Evolutionary conservation across 64 coral and sea anemone genomes (phyloP), one percentile per base, ranked within the genome.

Genomic region (Montipora cactus): DNA sequence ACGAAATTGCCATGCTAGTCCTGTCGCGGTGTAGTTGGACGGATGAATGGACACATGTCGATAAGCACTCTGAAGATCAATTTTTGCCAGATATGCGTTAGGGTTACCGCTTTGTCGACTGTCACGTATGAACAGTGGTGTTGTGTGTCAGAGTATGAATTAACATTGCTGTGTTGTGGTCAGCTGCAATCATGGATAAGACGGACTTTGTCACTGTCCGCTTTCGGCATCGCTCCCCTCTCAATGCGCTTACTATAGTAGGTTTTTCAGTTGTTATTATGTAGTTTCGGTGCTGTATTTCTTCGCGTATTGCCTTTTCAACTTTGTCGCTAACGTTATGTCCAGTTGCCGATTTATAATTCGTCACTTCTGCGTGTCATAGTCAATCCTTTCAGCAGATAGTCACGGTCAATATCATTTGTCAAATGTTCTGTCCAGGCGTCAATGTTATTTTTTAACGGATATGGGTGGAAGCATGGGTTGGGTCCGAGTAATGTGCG

Each of bases 111-210:
- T 18, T 78, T 78, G 75, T 78, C 47, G 1, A 78, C 75, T 18
- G 44, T 78, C 11, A 47, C 45, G 14, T 78, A 78, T 10, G 44
- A 78, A 49, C 19, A 78, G 7, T 78, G 75, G 37, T 37, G 37
- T 78, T 78, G 5, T 10, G 7, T 23, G 72, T 75, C 72, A 23
- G 21, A 4, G 21, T 75, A 75, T 5, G 72, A 75, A 25, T 75
- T 75, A 20, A 75, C 19, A 5, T 75, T 75, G 20, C 21, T 75
- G 72, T 23, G 70, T 74, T 69, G 16, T 37, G 73, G 90, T n/a
- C 90, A 1, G 8, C 68, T 87, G 55, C 90, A 92, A 50, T 86
- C 80, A 8, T 91, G 90, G 15, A 92, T 92, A 44, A 92, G 90
- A 22, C 90, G 47, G 61, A 93, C 79, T 18, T 93, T 74, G 7